Evolutionary conservation across 2,888 invertebrate genomes (phyloP).

Genomic region (Nemurella pictetii): DNA sequence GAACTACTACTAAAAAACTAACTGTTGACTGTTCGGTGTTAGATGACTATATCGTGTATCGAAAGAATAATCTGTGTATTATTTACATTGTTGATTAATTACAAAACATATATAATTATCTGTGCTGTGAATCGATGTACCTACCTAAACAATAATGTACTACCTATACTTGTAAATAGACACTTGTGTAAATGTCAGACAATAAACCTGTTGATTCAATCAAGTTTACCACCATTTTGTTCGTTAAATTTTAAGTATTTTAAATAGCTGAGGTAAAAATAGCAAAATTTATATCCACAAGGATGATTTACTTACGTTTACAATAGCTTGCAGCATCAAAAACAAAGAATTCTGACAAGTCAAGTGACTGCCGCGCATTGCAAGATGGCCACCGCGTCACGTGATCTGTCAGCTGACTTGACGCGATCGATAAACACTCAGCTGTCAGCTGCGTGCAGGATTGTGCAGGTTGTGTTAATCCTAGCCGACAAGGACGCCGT

Average conservation of each 20-base stretch:
- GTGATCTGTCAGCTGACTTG: neutral
- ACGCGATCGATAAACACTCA: neutral
- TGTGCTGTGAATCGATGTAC: neutral
- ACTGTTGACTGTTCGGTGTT: neutral
- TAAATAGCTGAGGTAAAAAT: no score
- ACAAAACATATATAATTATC: neutral
- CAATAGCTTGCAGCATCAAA: neutral
- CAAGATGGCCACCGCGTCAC: neutral
- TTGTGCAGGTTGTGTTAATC: neutral
- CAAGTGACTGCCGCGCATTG: neutral
- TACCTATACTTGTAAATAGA: neutral
- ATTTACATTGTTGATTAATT: neutral
- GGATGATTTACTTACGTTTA: neutral
- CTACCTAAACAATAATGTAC: no score
- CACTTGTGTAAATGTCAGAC: neutral
- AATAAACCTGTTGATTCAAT: neutral
- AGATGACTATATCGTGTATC: neutral
- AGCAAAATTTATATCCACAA: no score
- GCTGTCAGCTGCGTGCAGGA: neutral
- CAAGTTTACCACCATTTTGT: neutral
- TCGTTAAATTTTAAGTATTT: no score
- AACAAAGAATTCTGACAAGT: neutral
- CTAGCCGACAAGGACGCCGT: neutral
- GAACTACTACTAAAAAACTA: neutral
- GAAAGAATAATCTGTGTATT: neutral